phyloP scores from a whole-genome alignment of 2,888 invertebrate species.

The Steromphala cineraria region DNA sequence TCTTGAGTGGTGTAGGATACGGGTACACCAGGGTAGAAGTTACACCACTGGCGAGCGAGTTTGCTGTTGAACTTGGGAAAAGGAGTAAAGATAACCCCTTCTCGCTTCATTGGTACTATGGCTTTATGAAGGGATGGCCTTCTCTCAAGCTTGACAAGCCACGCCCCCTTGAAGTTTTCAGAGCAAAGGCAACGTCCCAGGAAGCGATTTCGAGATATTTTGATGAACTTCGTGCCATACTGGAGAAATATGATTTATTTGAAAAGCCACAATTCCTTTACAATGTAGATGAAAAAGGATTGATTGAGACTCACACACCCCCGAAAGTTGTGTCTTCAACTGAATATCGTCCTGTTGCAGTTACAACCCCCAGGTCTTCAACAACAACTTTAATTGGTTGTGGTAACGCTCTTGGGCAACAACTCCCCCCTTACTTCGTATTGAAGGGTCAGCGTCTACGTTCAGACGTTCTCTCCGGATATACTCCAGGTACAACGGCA shows the following conservation, averaged over 20 bases:
- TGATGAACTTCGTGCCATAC: background rate
- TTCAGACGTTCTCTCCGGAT: background rate
- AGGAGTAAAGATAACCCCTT: background rate
- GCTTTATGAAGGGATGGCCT: background rate
- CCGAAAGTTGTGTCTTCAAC: background rate
- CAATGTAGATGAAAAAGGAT: background rate
- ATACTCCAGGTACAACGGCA: too few species aligned
- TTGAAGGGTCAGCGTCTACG: background rate
- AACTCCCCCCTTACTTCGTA: background rate
- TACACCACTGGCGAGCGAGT: background rate
- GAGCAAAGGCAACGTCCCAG: background rate
- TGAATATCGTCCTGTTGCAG: background rate
- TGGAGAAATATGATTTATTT: background rate
- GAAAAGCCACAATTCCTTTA: background rate
- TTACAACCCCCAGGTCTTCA: background rate
- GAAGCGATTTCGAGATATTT: background rate
- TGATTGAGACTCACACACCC: background rate
- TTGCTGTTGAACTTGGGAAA: background rate
- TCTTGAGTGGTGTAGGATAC: background rate
- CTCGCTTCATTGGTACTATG: background rate
- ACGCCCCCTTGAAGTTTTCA: background rate
- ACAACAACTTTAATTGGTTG: background rate
- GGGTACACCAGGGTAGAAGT: background rate
- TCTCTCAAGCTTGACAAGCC: background rate
- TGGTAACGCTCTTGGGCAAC: background rate